Conservation (phyloP, 2,113 vertebrate species). For the Kobus ellipsiprymnus region DNA sequence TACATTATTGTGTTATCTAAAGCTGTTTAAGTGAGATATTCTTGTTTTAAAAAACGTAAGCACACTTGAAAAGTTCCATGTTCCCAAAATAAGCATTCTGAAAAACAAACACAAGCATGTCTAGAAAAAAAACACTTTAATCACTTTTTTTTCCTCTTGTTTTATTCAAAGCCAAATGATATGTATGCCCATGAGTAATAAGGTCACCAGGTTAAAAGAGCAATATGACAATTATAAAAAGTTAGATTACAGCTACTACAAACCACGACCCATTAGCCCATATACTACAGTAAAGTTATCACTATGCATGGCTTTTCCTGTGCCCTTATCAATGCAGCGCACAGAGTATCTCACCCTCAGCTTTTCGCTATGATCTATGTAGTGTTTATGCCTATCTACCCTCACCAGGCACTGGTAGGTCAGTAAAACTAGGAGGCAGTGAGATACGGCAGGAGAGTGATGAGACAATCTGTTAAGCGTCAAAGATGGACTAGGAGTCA, state of each 20-base stretch:
- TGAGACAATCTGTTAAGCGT: slow-evolving; percentile 70
- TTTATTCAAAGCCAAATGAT: slow-evolving; percentile 65
- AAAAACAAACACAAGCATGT: slow-evolving; percentile 45
- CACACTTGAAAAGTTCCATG: slow-evolving; percentile 21
- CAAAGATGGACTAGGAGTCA: slow-evolving; percentile 60
- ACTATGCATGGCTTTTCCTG: slow-evolving; percentile 82
- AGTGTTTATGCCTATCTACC: slow-evolving; percentile 77
- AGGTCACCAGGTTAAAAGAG: slow-evolving; percentile 76
- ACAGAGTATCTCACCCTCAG: slow-evolving; percentile 78
- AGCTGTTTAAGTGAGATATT: neutral
- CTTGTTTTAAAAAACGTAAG: neutral
- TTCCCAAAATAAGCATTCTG: slow-evolving; percentile 54
- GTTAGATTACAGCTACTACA: slow-evolving; percentile 63
- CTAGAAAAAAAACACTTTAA: neutral
- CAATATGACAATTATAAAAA: slow-evolving; percentile 73
- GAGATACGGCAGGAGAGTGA: slow-evolving; percentile 73
- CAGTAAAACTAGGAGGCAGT: slow-evolving; percentile 70
- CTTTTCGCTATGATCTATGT: slow-evolving; percentile 74
- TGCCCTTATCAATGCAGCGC: slow-evolving; percentile 79
- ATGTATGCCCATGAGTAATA: slow-evolving; percentile 66
- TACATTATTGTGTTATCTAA: neutral
- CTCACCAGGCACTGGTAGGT: slow-evolving; percentile 72
- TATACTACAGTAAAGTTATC: slow-evolving; percentile 76
- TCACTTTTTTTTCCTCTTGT: slow-evolving; percentile 51
- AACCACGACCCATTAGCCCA: slow-evolving; percentile 69